A percentile compares a stretch with the other conserved stretches of the same genome.
These are phyloP conservation scores for Aphidoletes aphidimyza DNA, from an alignment of 2,888 invertebrate species.

Conservation along the genomic window DNA sequence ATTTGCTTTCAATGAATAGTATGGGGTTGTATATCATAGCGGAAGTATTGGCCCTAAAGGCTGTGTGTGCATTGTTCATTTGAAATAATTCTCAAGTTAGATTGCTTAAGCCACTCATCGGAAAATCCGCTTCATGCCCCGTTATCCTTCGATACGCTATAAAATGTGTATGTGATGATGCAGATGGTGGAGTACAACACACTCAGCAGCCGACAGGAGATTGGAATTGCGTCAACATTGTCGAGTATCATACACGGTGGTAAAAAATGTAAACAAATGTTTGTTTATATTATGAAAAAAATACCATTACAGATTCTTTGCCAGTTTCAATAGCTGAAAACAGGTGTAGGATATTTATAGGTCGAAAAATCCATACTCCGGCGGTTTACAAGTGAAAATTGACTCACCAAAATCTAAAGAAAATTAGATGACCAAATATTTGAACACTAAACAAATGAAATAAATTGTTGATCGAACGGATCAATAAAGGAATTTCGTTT, in stretches of 20 bases:
- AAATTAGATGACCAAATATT: neutral
- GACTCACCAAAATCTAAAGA: neutral
- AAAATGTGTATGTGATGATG: neutral
- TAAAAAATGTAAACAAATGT: neutral
- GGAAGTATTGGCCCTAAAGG: neutral
- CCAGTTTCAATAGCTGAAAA: too few relatives aligned
- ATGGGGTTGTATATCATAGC: neutral
- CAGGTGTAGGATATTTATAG: too few relatives aligned
- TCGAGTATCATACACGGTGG: neutral
- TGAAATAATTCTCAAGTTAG: neutral
- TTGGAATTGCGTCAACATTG: neutral
- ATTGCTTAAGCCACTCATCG: neutral
- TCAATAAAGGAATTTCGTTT: neutral
- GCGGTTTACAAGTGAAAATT: neutral
- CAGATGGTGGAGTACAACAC: neutral
- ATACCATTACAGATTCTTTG: too few relatives aligned
- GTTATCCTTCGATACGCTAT: slow-evolving; percentile 6
- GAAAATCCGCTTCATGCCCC: slow-evolving; percentile 10
- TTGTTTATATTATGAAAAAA: neutral
- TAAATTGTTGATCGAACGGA: neutral
- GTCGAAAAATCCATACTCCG: neutral
- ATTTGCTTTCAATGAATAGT: too few relatives aligned
- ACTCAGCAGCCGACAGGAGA: too few relatives aligned
- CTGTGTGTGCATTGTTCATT: neutral
- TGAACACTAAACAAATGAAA: neutral